Base-by-base conservation (phyloP, 2,888 invertebrate genomes). In the Microplitis deprimator region DNA sequence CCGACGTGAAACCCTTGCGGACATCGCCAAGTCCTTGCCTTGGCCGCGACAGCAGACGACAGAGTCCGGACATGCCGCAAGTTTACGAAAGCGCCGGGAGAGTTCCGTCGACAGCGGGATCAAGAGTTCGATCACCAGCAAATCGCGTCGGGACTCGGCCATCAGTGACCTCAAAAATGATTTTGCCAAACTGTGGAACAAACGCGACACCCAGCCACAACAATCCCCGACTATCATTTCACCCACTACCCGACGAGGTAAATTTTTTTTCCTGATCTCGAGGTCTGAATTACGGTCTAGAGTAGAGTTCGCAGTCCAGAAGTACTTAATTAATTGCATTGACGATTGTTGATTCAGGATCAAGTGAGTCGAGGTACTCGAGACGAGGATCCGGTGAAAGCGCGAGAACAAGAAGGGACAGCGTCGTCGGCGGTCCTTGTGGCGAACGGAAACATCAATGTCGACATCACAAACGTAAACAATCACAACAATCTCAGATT, bases 21-120 rank as follows among this genome's bases (percentile, higher is more conserved):
- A 97, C 87, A 92, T 97, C 76, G 96, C 96, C 1, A 93, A 96
- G 83, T 96, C 95, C 61, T 89, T 96, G 74, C 96, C 96, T 0
- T 96, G 96, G 96, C 93, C 94, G 16, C 93, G 95, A 39, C 92
- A 93, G 64, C 91, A 92, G 65, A 91, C 92, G 64, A 91, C 92
- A 1, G 93, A 93, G 78, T 89, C 90, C 5, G 88, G 89, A 78
- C 91, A 91, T 73, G 83, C 88, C 61, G 90, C 91, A 5, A 85
- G 88, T 39, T 79, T 90, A 75, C 91, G 95, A 59, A 96, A 96
- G 86, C 92, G 96, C n/a, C 92, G 96, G 72, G 96, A 97, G 87
- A 96, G 96, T 38, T 96, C 96, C 77, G 96, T 96, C 68, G 96
- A 96, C 89, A 95, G 96, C 0, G 96, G 96, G 70, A 94, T 96